Conservation (phyloP, 2,797 vertebrate genomes). For the Thunnus albacares region DNA sequence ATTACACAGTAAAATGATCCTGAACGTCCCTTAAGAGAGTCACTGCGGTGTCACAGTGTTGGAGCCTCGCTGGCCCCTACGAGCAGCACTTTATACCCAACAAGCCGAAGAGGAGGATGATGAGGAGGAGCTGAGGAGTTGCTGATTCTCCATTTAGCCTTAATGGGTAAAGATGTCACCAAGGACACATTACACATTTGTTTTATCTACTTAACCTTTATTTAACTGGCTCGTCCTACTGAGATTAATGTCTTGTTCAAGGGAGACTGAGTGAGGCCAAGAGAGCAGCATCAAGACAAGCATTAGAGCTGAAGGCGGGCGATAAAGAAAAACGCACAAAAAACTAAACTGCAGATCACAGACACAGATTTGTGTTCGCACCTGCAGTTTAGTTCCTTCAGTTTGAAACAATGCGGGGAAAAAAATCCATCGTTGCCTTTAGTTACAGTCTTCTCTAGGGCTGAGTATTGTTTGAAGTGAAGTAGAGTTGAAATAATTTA, state of each 20-base stretch:
- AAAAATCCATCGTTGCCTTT: not conserved
- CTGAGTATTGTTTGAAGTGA: no score
- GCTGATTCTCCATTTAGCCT: conserved; percentile 71
- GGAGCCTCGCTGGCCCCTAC: conserved; percentile 20
- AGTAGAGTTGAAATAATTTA: no score
- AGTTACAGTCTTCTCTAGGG: no score
- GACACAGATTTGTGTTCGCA: not conserved
- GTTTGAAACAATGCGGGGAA: not conserved
- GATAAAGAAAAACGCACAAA: conserved; percentile 28
- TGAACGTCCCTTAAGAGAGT: conserved; percentile 59
- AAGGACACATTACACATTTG: conserved; percentile 73
- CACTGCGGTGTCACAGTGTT: conserved; percentile 11
- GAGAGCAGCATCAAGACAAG: conserved; percentile 33
- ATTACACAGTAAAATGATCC: conserved; percentile 71
- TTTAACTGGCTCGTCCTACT: conserved; percentile 69
- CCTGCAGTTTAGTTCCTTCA: not conserved
- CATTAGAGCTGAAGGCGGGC: conserved; percentile 16
- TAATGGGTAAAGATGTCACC: conserved; percentile 73
- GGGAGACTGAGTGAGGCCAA: conserved; percentile 53
- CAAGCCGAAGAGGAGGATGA: not conserved
- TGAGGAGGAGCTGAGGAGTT: conserved; percentile 40
- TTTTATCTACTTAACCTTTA: conserved; percentile 80
- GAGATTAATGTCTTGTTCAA: conserved; percentile 70
- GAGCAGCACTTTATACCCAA: conserved; percentile 28
- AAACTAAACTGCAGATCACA: conserved; percentile 11